These are phyloP conservation scores for Bombus breviceps DNA, from an alignment of 1,140 invertebrate species.

Conservation along the genomic window DNA sequence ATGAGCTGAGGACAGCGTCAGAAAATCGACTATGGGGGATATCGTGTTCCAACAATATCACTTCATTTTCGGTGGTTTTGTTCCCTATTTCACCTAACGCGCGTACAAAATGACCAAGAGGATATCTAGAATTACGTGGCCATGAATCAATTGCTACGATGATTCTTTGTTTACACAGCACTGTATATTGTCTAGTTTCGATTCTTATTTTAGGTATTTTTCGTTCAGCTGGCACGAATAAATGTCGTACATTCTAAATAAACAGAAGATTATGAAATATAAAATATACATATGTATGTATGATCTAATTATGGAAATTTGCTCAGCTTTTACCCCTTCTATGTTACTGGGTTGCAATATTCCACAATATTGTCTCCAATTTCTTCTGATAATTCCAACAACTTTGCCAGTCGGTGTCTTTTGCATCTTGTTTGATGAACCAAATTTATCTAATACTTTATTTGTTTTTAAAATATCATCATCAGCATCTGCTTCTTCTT, in stretches of 20 bases:
- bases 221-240: constrained; percentile 95
- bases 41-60: constrained; percentile 97
- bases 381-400: constrained; percentile 97
- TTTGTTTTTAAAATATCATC: constrained; percentile 83
- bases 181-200: constrained; percentile 94
- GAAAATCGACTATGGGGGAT: constrained; percentile 98
- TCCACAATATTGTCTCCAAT: constrained; percentile 98
- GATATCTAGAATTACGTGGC: constrained; percentile 93
- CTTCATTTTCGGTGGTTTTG: constrained; percentile 97
- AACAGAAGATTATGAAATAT: constrained; percentile 19
- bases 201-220: constrained; percentile 96
- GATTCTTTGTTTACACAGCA: constrained; percentile 92
- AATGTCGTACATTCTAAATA: constrained; percentile 87
- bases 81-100: constrained; percentile 92
- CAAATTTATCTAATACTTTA: constrained; percentile 79
- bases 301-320: neutral
- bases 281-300: neutral
- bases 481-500: constrained; percentile 84
- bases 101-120: constrained; percentile 93
- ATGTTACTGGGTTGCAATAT: constrained; percentile 92
- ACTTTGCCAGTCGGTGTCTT: constrained; percentile 92
- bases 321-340: constrained; percentile 84
- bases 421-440: constrained; percentile 76
- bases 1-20: constrained; percentile 94
- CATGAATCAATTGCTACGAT: constrained; percentile 96